phyloP scores from a whole-genome alignment of 1,140 invertebrate genomes.

The Hylaeus anthracinus region DNA sequence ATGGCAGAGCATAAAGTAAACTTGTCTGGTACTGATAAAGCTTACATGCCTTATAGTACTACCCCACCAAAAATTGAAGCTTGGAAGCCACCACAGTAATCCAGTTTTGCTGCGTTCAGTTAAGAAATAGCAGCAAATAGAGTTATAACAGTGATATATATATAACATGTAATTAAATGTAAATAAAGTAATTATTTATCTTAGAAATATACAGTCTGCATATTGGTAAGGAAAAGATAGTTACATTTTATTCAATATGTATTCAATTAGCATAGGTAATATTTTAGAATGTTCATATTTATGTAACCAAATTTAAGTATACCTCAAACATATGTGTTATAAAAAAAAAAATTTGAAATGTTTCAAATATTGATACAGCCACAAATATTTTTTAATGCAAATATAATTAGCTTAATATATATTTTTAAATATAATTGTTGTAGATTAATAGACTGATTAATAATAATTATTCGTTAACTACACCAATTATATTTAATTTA shows the following conservation, averaged over 20 bases:
- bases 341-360: no score
- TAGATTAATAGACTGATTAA: no score
- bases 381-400: no score
- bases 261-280: neutral
- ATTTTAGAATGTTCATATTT: neutral
- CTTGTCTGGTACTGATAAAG: constrained; percentile 87
- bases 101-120: neutral
- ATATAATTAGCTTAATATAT: no score
- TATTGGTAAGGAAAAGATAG: neutral
- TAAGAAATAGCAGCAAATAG: neutral
- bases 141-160: neutral
- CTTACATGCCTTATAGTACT: constrained; percentile 95
- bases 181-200: constrained; percentile 26
- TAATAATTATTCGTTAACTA: no score
- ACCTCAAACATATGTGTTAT: neutral
- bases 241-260: neutral
- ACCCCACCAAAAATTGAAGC: constrained; percentile 91
- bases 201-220: neutral
- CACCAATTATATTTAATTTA: no score
- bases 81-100: constrained; percentile 86
- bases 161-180: constrained; percentile 31
- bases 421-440: no score
- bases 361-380: no score
- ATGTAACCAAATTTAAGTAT: neutral
- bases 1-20: constrained; percentile 92